Percentiles rank a stretch among this genome's conserved stretches.
These are phyloP conservation scores for Synanthedon vespiformis DNA, from an alignment of 2,888 invertebrate species.

Conservation along the genomic window DNA sequence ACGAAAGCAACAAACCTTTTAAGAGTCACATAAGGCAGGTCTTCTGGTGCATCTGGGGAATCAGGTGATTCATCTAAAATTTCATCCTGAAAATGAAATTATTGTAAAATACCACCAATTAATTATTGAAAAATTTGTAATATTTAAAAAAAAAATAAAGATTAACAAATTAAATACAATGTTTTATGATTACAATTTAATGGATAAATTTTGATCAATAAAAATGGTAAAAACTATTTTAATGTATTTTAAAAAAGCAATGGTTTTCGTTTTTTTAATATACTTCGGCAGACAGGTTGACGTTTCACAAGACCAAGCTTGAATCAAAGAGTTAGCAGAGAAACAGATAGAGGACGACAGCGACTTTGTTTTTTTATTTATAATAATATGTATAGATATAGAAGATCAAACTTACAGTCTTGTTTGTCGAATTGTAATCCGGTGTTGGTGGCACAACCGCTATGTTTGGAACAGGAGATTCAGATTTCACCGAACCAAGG, in stretches of 20 bases:
- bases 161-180: too few relatives aligned
- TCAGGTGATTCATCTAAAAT: slow-evolving; percentile 76
- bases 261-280: too few relatives aligned
- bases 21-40: slow-evolving; percentile 79
- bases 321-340: neutral
- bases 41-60: slow-evolving; percentile 77
- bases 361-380: too few relatives aligned
- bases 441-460: slow-evolving; percentile 82
- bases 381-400: too few relatives aligned
- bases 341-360: too few relatives aligned
- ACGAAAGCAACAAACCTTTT: slow-evolving; percentile 53
- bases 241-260: too few relatives aligned
- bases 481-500: slow-evolving; percentile 45
- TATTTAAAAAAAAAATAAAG: too few relatives aligned
- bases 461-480: slow-evolving; percentile 74
- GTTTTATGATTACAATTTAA: too few relatives aligned
- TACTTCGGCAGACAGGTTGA: neutral
- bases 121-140: neutral
- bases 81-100: slow-evolving; percentile 36
- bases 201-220: too few relatives aligned
- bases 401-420: slow-evolving; percentile 55
- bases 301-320: neutral
- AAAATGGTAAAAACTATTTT: too few relatives aligned
- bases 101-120: neutral
- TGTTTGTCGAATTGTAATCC: slow-evolving; percentile 62